These are phyloP conservation scores for Microcebus tavaratra DNA, from an alignment of 2,113 vertebrate species.

Conservation along the genomic window DNA sequence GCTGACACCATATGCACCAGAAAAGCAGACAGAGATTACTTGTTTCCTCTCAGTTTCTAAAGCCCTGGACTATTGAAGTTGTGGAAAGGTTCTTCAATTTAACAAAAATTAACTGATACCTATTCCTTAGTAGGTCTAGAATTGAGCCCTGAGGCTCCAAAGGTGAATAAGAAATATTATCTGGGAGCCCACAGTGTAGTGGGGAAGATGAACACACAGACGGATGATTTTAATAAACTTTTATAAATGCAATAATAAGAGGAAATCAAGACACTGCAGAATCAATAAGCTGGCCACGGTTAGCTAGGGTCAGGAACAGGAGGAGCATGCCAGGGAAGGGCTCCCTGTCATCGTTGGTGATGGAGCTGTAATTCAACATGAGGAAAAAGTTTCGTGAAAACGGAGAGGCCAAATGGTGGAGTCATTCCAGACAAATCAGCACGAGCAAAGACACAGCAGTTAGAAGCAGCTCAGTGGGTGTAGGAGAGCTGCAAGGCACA, in stretches of 20 bases:
- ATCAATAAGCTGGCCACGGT: not conserved
- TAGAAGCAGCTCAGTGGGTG: not conserved
- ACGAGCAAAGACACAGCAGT: not conserved
- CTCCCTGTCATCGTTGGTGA: not conserved
- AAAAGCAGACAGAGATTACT: not conserved
- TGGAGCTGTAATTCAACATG: not conserved
- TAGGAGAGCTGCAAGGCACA: not conserved
- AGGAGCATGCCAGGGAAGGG: not conserved
- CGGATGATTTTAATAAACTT: not conserved
- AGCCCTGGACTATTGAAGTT: not conserved
- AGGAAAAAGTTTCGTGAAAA: not conserved
- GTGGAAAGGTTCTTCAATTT: not conserved
- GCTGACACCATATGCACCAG: not conserved
- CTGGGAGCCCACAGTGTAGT: not conserved
- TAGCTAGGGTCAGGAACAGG: not conserved
- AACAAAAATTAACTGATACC: constrained; percentile 22
- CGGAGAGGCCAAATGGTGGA: not conserved
- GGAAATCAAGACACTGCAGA: not conserved
- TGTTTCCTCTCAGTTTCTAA: constrained; percentile 34
- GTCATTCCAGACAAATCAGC: not conserved
- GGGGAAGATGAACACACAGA: not conserved
- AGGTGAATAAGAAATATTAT: not conserved
- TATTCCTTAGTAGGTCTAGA: not conserved
- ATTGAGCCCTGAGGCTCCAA: not conserved
- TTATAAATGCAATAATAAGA: not conserved